Conservation (phyloP, 2,113 vertebrate species). For the Microtus ochrogaster region DNA sequence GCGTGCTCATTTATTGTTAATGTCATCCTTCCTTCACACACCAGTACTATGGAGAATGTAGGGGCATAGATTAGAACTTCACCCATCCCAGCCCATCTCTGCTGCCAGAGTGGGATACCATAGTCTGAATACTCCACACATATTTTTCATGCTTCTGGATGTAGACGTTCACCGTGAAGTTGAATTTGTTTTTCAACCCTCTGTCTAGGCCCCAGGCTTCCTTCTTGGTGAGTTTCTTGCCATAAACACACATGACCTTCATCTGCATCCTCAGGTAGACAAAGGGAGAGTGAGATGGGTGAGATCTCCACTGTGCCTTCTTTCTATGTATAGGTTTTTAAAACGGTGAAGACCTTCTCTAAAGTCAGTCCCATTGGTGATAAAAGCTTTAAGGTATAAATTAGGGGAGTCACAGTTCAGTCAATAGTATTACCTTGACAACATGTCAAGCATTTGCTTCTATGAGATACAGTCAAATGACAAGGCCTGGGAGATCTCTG, state of each 20-base stretch:
- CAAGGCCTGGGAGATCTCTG: neutral
- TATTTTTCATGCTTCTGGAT: neutral
- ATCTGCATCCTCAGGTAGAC: neutral
- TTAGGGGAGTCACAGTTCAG: neutral
- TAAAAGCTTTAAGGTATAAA: rapidly evolving
- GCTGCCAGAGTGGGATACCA: neutral
- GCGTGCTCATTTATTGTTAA: neutral
- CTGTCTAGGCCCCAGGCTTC: rapidly evolving
- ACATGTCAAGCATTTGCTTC: neutral
- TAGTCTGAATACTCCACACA: neutral
- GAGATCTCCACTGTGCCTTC: neutral
- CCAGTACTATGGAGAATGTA: rapidly evolving
- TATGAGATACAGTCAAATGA: neutral
- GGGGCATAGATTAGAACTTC: neutral
- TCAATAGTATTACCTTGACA: neutral
- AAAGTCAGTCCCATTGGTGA: neutral
- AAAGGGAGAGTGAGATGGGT: neutral
- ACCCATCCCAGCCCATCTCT: neutral
- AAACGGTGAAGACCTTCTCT: neutral
- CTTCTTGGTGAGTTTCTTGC: neutral
- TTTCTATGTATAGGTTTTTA: neutral
- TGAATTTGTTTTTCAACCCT: neutral
- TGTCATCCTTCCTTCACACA: neutral
- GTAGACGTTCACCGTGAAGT: neutral
- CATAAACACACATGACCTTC: neutral